These are phyloP conservation scores for Ctenopoma multispine DNA, from an alignment of 2,797 vertebrate genomes.

Conservation along the genomic window DNA sequence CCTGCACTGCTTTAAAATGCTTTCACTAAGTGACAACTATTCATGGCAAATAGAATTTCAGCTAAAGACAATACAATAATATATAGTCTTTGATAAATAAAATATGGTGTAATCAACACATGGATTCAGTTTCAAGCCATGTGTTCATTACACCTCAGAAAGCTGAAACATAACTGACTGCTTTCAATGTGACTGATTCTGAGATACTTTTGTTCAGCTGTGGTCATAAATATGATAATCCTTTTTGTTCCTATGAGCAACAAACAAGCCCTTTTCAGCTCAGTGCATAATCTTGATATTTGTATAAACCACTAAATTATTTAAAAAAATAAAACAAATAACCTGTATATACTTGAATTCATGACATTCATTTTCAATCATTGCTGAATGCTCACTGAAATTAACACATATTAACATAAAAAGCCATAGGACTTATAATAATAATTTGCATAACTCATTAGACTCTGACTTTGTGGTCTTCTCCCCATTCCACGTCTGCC, in stretches of 20 bases:
- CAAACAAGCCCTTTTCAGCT: conserved; percentile 50
- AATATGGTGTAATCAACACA: conserved; percentile 6
- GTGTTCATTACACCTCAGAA: conserved; percentile 7
- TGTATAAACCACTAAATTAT: conserved; percentile 16
- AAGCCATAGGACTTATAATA: conserved; percentile 5
- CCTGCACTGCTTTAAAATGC: conserved; percentile 21
- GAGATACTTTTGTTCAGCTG: conserved; percentile 21
- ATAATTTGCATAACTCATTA: conserved; percentile 39
- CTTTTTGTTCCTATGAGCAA: conserved; percentile 32
- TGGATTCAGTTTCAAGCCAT: too few relatives aligned
- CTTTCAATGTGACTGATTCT: conserved; percentile 17
- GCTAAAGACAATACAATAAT: conserved; percentile 2
- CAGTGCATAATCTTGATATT: conserved; percentile 34
- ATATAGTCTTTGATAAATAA: conserved; percentile 27
- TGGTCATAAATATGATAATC: conserved; percentile 50
- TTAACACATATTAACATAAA: conserved; percentile 3
- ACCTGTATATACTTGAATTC: too few relatives aligned
- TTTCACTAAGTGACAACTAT: conserved; percentile 16
- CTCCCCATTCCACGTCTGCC: conserved; percentile 6
- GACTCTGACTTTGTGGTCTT: conserved; percentile 26
- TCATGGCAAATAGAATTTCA: conserved; percentile 6
- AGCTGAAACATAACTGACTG: conserved; percentile 21
- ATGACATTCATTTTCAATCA: conserved; percentile 1
- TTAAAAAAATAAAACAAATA: too few relatives aligned
- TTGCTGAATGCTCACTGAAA: conserved; percentile 3